Percentiles rank a stretch among this genome's conserved stretches.
Conservation (phyloP, 2,113 vertebrate species). For the Melanocharis versteri region DNA sequence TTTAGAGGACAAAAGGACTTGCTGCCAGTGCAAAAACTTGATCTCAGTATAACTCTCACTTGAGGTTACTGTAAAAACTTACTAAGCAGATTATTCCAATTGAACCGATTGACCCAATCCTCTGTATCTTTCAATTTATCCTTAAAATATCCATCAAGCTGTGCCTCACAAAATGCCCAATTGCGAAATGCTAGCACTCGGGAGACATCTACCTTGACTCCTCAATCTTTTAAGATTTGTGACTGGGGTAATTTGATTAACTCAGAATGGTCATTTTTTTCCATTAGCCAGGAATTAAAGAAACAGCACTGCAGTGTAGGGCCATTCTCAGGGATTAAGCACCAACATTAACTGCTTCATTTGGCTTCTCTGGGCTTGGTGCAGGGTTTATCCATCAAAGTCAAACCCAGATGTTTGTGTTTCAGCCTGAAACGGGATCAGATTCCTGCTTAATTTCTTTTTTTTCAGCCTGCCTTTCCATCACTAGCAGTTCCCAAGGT, state of each 20-base stretch:
- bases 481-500: background rate
- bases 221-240: background rate
- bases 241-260: background rate
- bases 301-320: background rate
- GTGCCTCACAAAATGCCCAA: background rate
- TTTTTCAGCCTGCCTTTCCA: background rate
- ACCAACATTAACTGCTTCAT: background rate
- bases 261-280: background rate
- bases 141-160: background rate
- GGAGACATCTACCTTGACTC: background rate
- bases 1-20: slow-evolving; percentile 21
- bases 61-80: slow-evolving; percentile 5
- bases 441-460: background rate
- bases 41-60: background rate
- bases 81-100: slow-evolving; percentile 14
- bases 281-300: background rate
- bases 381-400: background rate
- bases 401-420: background rate
- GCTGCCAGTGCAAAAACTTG: slow-evolving; percentile 31
- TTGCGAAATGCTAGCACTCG: background rate
- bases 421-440: background rate
- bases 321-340: background rate
- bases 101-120: background rate
- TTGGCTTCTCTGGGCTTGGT: background rate
- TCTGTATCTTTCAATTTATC: background rate